Base-by-base conservation (phyloP, 2,113 vertebrate genomes). In the Chitala chitala region DNA sequence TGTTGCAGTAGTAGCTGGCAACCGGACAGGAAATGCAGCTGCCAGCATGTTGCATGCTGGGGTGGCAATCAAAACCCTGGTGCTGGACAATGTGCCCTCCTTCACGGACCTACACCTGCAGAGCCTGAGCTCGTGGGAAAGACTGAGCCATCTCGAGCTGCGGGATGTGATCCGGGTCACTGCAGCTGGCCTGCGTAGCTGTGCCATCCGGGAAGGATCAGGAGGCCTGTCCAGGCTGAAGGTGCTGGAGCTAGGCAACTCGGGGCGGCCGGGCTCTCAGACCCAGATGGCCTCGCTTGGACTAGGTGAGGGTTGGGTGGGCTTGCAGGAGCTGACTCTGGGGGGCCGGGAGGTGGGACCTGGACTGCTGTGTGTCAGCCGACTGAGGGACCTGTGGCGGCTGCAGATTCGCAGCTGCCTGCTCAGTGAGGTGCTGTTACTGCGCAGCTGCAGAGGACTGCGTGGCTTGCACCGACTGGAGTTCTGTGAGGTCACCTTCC, bases 51-150 rank as follows among this genome's bases (percentile, higher is more conserved):
- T 44, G 75, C 33, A 56, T 74, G 10, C 71, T 5, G 81, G 84
- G 56, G 76, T 85, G 40, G 7, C 75, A 44, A 84, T 92, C 22
- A 81, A 88, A 75, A 83, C 82, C 33, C 79, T 92, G 40, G 79
- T 91, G 48, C 78, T 92, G 3, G 86, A 90, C 54, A 89, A 85
- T 3, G 89, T 92, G 40, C 89, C 90, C 17, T 90, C 89, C n/a
- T 91, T 92, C 72, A 89, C 85, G 0, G 89, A 92, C 78, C 84
- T 88, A 74, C 90, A 92, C 63, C 82, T 92, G 71, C 84, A 84
- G 76, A 89, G 85, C 79, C 83, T 92, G 73, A 77, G 81, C 17
- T 84, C 85, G 1, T 91, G 89, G 90, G 76, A 79, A 64, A 80
- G 51, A 40, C 81, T 91, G 54, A 66, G 31, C 36, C 85, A 59